Evolutionary conservation across 2,888 invertebrate species (phyloP), one percentile per base, ranked within the genome.

Genomic region (Rhingia rostrata): DNA sequence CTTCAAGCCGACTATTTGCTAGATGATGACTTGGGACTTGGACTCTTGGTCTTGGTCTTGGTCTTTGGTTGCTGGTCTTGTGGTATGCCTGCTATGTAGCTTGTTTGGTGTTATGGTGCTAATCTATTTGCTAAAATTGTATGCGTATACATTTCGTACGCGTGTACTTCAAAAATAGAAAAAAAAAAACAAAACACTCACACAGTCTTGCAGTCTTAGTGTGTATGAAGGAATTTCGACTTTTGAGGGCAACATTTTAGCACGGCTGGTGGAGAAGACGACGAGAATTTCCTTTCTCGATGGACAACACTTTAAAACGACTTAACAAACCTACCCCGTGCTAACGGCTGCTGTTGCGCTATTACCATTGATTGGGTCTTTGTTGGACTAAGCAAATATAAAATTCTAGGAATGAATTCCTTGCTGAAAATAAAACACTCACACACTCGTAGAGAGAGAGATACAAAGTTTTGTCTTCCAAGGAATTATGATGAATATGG

Each of bases 401-500:
- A 53, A 74, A 74, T 84, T 84, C 84, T 75, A 75, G 74, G 84
- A 84, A 84, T 66, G 60, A 64, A 84, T 80, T 84, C 84, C 70
- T 84, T 84, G 80, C 64, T 80, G 60, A 69, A 74, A 80, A 66
- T 64, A 80, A 74, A 74, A 72, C 61, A 43, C 58, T 73, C 37
- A 72, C 14, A 64, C 12, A 66, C 4, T 63, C 7, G 47, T 39
- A 37, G 30, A 49, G 22, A 39, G 22, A 47, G 14, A 39, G 33
- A 9, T 49, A 41, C 14, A 47, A 47, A 6, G 37, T 58, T 14
- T 54, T 53, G 35, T 61, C 54, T 83, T 83, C 72, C 60, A 63
- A 78, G 78, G 82, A 78, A 83, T 78, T 83, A 83, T 83, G 82
- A 83, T 78, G 82, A 78, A 83, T 83, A 77, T 72, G 78, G 72